A percentile compares a stretch with the other conserved stretches of the same genome.
Evolutionary conservation across 2,888 invertebrate species (phyloP).

Genomic region (Drosophila koepferae): DNA sequence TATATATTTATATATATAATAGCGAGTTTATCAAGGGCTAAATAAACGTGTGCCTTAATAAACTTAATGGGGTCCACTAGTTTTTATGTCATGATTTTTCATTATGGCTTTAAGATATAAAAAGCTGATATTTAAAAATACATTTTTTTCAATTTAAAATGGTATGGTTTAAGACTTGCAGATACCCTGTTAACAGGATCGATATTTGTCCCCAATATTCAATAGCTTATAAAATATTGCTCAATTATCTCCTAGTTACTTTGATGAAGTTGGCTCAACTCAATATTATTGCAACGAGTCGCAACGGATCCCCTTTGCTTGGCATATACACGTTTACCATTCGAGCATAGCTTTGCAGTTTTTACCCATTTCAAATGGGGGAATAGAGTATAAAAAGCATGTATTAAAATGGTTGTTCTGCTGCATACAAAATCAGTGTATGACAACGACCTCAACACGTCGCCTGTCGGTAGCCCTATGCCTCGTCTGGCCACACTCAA

Average conservation of each 20-base stretch:
- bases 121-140: background rate
- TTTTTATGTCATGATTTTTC: background rate
- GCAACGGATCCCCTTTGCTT: too few species aligned
- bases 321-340: background rate
- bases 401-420: constrained; percentile 53
- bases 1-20: too few species aligned
- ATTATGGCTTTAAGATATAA: background rate
- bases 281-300: background rate
- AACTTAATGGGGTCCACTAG: background rate
- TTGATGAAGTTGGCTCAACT: background rate
- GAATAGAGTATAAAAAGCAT: constrained; percentile 29
- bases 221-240: background rate
- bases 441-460: constrained; percentile 69
- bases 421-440: constrained; percentile 72
- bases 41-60: background rate
- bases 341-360: background rate
- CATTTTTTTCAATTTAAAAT: background rate
- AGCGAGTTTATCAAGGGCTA: background rate
- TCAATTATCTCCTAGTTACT: too few species aligned
- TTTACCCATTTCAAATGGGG: background rate
- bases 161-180: background rate
- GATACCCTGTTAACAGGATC: background rate
- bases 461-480: constrained; percentile 30
- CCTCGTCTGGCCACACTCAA: constrained; percentile 36
- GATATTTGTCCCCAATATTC: background rate